Evolutionary conservation across 2,888 invertebrate genomes (phyloP).

Genomic region (Folsomia candida): DNA sequence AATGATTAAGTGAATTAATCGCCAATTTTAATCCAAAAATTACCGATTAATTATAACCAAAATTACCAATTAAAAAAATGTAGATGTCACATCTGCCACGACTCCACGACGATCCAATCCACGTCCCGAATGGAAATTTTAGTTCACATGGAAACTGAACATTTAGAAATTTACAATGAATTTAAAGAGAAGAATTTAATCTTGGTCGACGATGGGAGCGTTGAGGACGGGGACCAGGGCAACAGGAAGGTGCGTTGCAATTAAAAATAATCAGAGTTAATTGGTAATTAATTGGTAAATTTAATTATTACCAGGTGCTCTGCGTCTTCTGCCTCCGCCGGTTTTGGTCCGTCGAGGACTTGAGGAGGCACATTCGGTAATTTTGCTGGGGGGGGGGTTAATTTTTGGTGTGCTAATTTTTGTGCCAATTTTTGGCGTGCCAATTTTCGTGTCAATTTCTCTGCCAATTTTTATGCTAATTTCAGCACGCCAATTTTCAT

Average conservation of each 20-base stretch:
- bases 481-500: too few relatives aligned
- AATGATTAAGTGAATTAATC: too few relatives aligned
- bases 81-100: slow-evolving; percentile 86
- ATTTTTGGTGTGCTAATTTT: too few relatives aligned
- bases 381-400: too few relatives aligned
- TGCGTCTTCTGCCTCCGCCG: slow-evolving; percentile 90
- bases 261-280: not conserved
- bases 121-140: slow-evolving; percentile 21
- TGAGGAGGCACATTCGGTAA: slow-evolving; percentile 81
- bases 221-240: not conserved
- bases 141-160: slow-evolving; percentile 43
- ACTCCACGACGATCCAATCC: not conserved
- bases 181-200: slow-evolving; percentile 62
- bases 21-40: too few relatives aligned
- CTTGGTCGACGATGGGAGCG: not conserved
- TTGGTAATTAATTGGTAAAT: not conserved
- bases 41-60: too few relatives aligned
- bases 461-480: too few relatives aligned
- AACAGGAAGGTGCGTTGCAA: slow-evolving; percentile 38
- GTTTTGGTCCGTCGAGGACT: slow-evolving; percentile 92
- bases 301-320: slow-evolving; percentile 62
- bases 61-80: too few relatives aligned
- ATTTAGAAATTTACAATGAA: slow-evolving; percentile 50
- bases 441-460: too few relatives aligned
- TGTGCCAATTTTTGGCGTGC: too few relatives aligned